Percentiles rank a stretch among this genome's conserved stretches.
These are phyloP conservation scores for Pseudochirops corinnae DNA, from an alignment of 2,797 vertebrate genomes.

Conservation along the genomic window DNA sequence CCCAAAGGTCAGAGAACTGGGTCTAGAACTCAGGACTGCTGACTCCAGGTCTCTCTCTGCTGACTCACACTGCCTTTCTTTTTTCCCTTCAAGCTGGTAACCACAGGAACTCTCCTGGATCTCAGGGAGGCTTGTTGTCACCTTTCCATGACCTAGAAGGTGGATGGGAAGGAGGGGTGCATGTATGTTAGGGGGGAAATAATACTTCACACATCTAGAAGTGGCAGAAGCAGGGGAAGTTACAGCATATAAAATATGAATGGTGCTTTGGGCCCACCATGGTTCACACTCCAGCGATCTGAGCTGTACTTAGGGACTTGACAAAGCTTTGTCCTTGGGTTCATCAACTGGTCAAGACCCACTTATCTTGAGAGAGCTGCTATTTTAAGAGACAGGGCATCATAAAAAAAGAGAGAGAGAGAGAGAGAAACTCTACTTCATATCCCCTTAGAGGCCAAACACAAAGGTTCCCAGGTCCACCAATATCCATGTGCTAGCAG, in stretches of 20 bases:
- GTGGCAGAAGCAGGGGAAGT: neutral
- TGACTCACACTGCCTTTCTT: neutral
- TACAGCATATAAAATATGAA: slow-evolving; percentile 74
- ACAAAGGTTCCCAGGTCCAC: neutral
- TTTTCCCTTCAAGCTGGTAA: too few species aligned
- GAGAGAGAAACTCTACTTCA: neutral
- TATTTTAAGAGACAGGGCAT: slow-evolving; percentile 18
- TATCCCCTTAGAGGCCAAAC: slow-evolving; percentile 1
- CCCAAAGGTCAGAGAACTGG: neutral
- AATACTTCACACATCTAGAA: slow-evolving; percentile 8
- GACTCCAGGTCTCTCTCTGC: neutral
- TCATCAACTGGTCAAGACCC: slow-evolving; percentile 69
- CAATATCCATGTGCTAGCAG: neutral
- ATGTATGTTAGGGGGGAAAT: slow-evolving; percentile 26
- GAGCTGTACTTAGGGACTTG: fast-evolving
- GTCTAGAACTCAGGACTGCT: neutral
- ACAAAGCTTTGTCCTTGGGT: slow-evolving; percentile 6
- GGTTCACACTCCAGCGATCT: slow-evolving; percentile 46
- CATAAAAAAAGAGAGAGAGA: neutral
- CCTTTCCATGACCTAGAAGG: slow-evolving; percentile 56
- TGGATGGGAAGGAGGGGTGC: neutral
- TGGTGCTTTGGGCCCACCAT: slow-evolving; percentile 53
- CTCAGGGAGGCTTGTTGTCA: slow-evolving; percentile 54
- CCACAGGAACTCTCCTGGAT: neutral
- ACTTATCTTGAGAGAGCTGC: neutral